These are phyloP conservation scores for Pristiophorus japonicus DNA, from an alignment of 2,113 vertebrate species.

Conservation along the genomic window DNA sequence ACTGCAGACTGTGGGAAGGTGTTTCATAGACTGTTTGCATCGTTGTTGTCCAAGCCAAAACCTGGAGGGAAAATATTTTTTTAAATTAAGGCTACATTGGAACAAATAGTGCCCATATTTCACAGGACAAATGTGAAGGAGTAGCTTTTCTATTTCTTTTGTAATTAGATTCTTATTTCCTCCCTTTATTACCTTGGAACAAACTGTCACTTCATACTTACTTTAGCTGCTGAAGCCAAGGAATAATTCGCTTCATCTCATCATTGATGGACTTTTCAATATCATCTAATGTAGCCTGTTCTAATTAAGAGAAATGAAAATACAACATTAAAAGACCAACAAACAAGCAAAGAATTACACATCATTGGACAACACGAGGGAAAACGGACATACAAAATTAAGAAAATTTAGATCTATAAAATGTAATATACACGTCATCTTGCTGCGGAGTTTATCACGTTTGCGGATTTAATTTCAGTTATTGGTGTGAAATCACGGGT, in stretches of 20 bases:
- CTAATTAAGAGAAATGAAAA: conserved; percentile 53
- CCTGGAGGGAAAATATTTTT: conserved; percentile 53
- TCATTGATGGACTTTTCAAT: conserved; percentile 94
- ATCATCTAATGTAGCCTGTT: conserved; percentile 85
- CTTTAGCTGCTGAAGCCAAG: conserved; percentile 94
- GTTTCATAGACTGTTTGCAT: conserved; percentile 94
- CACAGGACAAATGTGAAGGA: background rate
- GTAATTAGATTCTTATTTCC: background rate
- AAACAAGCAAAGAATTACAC: background rate
- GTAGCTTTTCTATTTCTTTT: background rate
- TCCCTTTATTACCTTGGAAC: background rate
- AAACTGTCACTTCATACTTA: conserved; percentile 49
- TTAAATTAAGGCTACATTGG: background rate
- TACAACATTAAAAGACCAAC: background rate
- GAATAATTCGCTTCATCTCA: conserved; percentile 86
- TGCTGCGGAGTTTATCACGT: background rate
- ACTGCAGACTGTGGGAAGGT: conserved; percentile 85
- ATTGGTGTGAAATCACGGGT: background rate
- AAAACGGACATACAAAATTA: background rate
- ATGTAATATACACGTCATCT: background rate
- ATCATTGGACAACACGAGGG: background rate
- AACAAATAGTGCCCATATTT: background rate
- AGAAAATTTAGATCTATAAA: background rate
- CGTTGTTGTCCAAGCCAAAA: conserved; percentile 98
- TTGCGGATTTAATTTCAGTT: background rate